These are phyloP conservation scores for Cervus canadensis DNA, from an alignment of 2,113 vertebrate genomes.

Conservation along the genomic window DNA sequence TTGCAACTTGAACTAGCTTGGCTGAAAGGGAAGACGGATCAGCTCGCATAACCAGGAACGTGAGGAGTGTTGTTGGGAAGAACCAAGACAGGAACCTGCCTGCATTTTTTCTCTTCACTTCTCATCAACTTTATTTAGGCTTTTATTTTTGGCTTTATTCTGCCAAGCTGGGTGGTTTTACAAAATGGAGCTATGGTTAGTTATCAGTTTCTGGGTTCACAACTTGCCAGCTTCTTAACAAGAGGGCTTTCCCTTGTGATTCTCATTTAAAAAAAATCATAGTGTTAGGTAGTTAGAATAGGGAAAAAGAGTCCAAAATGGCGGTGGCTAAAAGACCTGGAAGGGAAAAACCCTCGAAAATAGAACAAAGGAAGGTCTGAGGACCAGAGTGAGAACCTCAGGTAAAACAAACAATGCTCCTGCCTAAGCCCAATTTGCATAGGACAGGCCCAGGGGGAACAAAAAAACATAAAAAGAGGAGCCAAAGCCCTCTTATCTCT, in stretches of 20 bases:
- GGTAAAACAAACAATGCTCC: no score
- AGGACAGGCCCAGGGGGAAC: no score
- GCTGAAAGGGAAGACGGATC: background rate
- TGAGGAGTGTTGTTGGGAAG: background rate
- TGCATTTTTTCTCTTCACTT: no score
- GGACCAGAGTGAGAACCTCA: no score
- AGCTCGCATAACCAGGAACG: background rate
- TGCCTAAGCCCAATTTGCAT: no score
- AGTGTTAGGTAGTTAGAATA: no score
- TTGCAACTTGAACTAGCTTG: background rate
- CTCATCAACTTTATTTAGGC: background rate
- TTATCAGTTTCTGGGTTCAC: background rate
- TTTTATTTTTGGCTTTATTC: background rate
- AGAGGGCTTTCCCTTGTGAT: background rate
- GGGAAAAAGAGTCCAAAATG: no score
- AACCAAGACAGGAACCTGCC: background rate
- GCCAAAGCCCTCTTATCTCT: no score
- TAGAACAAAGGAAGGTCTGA: no score
- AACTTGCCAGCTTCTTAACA: background rate
- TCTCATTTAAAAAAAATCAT: background rate
- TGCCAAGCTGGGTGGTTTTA: background rate
- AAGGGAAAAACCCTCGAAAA: no score
- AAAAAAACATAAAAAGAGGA: no score
- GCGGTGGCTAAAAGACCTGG: no score
- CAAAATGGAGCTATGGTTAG: background rate